Conservation (phyloP, 1,140 invertebrate genomes). For the Heterodera schachtii region DNA sequence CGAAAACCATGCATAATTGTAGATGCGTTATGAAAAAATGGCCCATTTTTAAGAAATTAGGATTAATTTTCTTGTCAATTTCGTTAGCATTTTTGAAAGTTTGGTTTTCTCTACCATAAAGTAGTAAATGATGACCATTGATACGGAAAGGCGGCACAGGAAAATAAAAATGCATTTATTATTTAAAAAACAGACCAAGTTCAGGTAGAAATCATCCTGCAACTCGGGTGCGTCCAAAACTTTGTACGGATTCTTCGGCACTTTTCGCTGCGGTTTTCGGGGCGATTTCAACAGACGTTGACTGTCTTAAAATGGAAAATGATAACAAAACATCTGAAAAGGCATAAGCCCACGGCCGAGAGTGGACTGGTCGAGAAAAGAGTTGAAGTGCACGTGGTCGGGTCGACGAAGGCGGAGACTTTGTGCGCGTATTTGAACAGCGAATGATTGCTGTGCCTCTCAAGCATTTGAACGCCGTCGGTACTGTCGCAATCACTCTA, state of each 20-base stretch:
- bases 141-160: too few relatives aligned
- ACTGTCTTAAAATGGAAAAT: conserved; percentile 45
- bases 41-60: too few relatives aligned
- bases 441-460: conserved; percentile 33
- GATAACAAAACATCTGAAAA: not conserved
- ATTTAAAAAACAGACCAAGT: conserved; percentile 73
- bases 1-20: too few relatives aligned
- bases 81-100: too few relatives aligned
- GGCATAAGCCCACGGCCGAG: conserved; percentile 35
- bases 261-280: conserved; percentile 62
- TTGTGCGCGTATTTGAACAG: conserved; percentile 50
- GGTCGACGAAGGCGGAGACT: conserved; percentile 33
- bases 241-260: conserved; percentile 65
- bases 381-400: conserved; percentile 37
- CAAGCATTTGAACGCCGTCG: conserved; percentile 46
- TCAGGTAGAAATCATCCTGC: conserved; percentile 98
- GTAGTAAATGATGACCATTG: too few relatives aligned
- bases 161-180: too few relatives aligned
- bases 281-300: conserved; percentile 62
- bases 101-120: too few relatives aligned
- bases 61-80: too few relatives aligned
- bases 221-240: conserved; percentile 95
- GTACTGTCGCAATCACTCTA: conserved; percentile 48
- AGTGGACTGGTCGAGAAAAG: conserved; percentile 57
- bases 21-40: too few relatives aligned